Percentiles rank a stretch among this genome's conserved stretches.
phyloP scores from a whole-genome alignment of 1,140 invertebrate species.

The Nymphalis io region DNA sequence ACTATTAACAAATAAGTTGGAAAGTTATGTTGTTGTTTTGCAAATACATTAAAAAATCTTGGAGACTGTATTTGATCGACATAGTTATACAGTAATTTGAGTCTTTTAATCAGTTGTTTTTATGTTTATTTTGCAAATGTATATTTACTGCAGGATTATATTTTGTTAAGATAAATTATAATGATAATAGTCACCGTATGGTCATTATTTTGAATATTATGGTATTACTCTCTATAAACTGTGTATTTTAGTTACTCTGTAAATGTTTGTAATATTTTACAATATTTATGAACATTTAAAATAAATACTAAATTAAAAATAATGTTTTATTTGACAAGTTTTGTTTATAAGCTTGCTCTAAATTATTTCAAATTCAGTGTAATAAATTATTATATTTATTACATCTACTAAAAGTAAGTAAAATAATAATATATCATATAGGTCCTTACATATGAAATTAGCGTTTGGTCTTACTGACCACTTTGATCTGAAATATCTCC shows the following conservation, averaged over 20 bases:
- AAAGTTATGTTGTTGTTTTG: background rate
- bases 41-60: background rate
- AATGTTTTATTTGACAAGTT: background rate
- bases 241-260: background rate
- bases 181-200: conserved; percentile 1
- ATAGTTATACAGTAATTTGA: background rate
- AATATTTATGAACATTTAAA: conserved; percentile 3
- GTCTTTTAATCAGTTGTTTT: background rate
- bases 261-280: conserved; percentile 4
- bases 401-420: no score
- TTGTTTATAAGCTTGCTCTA: no score
- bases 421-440: no score
- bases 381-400: no score
- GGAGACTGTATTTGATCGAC: background rate
- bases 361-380: no score
- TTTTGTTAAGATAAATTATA: conserved; percentile 9
- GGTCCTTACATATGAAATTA: no score
- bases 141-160: background rate
- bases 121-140: background rate
- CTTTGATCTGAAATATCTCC: no score
- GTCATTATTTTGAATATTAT: conserved; percentile 4
- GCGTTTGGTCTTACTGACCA: no score
- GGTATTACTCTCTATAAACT: conserved; percentile 5
- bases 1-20: conserved; percentile 7
- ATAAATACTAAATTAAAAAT: conserved; percentile 4